Evolutionary conservation across 2,797 vertebrate species (phyloP), one percentile per base, ranked within the genome.

Genomic region (Galagoides demidoff): DNA sequence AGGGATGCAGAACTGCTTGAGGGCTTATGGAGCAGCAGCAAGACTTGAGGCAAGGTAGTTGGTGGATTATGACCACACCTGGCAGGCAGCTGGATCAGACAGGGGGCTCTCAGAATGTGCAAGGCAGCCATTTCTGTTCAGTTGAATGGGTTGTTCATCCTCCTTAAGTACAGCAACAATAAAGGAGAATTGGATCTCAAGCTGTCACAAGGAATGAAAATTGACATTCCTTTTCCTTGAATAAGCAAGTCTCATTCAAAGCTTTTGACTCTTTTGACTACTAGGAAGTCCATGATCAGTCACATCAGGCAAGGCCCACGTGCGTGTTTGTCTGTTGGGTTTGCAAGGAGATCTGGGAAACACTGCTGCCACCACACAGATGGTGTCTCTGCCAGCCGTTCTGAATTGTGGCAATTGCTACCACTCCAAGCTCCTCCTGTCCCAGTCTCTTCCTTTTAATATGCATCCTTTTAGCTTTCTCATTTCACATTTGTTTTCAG

Each of bases 401-500:
- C 77, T 95, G 94, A 98, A 97, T 93, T 76, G 73, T 81, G 5
- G 93, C 93, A 95, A 97, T 96, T 96, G 97, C 96, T 97, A 74
- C 77, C 5, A 12, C 90, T 94, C 71, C 43, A 83, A 94, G 73
- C 85, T 31, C 7, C 70, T 92, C 17, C 92, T 85, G 74, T 55
- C 89, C 84, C 0, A 22, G 12, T 16, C 64, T 81, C 31, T 23
- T 57, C 66, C 59, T 66, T 89, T 74, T 59, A 98, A 98, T 98
- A 96, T 98, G 79, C 96, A 95, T 96, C 94, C 94, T 98, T 98
- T 98, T 97, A 96, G 98, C 98, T 96, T 97, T 97, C 63, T 98
- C 96, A 96, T 97, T 98, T 98, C 96, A 96, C n/a, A 0, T 98
- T 97, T 97, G 96, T 97, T 98, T 98, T 97, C 93, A 94, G 71